Evolutionary conservation across 2,113 vertebrate species (phyloP).

Genomic region (Motacilla alba): DNA sequence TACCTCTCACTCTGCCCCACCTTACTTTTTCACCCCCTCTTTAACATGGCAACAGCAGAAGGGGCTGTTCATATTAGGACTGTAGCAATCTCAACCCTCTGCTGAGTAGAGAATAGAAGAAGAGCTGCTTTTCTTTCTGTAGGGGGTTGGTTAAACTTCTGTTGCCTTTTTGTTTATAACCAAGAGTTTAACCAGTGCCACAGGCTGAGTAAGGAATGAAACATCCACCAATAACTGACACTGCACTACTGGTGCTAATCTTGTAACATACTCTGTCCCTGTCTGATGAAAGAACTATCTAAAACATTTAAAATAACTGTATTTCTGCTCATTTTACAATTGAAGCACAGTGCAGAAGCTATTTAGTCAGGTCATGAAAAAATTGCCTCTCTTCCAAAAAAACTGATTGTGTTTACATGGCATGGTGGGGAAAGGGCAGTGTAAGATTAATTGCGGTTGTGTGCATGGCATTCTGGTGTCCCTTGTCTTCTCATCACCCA

Average conservation of each 20-base stretch:
- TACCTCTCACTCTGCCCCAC: background rate
- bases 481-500: background rate
- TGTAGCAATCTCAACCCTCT: background rate
- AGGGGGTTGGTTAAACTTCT: background rate
- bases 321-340: background rate
- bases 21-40: background rate
- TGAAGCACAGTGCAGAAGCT: background rate
- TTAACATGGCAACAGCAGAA: background rate
- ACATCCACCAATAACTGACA: background rate
- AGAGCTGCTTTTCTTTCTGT: background rate
- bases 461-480: rapidly evolving
- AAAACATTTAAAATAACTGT: background rate
- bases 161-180: background rate
- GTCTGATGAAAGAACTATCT: background rate
- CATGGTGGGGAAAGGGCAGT: rapidly evolving
- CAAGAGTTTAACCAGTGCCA: background rate
- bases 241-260: background rate
- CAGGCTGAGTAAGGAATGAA: background rate
- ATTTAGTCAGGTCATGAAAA: background rate
- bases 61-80: background rate
- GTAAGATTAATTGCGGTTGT: rapidly evolving
- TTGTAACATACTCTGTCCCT: rapidly evolving
- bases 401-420: rapidly evolving
- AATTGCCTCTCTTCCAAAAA: background rate
- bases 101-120: background rate